A percentile compares a stretch with the other conserved stretches of the same genome.
Evolutionary conservation across 2,113 vertebrate genomes (phyloP).

Genomic region (Pelodiscus sinensis): DNA sequence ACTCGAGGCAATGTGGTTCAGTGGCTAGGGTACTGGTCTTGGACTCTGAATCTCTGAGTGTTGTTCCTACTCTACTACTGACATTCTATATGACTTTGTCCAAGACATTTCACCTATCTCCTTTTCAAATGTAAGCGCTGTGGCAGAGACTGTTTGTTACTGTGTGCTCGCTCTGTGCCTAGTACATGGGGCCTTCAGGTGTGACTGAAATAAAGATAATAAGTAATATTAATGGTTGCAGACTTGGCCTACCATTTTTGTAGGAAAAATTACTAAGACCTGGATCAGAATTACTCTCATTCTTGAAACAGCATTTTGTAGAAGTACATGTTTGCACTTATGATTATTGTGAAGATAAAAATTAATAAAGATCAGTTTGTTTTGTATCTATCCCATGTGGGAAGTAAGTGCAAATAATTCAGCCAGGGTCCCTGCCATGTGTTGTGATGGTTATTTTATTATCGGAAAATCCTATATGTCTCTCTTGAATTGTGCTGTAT

Average conservation of each 20-base stretch:
- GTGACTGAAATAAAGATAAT: not conserved
- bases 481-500: not conserved
- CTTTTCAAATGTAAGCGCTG: not conserved
- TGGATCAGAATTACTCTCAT: not conserved
- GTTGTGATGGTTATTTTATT: not conserved
- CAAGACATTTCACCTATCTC: not conserved
- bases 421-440: not conserved
- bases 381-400: not conserved
- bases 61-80: not conserved
- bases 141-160: not conserved
- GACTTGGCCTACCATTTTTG: not conserved
- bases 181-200: not conserved
- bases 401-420: constrained; percentile 16
- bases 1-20: not conserved
- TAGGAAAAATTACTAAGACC: not conserved
- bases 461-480: not conserved
- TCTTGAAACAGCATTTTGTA: not conserved
- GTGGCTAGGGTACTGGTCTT: not conserved
- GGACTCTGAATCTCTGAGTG: not conserved
- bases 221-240: not conserved
- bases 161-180: not conserved
- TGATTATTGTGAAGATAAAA: constrained; percentile 1
- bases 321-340: not conserved
- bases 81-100: not conserved
- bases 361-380: constrained; percentile 1